These are phyloP conservation scores for Chascanopsetta lugubris DNA, from an alignment of 2,113 vertebrate genomes.

Conservation along the genomic window DNA sequence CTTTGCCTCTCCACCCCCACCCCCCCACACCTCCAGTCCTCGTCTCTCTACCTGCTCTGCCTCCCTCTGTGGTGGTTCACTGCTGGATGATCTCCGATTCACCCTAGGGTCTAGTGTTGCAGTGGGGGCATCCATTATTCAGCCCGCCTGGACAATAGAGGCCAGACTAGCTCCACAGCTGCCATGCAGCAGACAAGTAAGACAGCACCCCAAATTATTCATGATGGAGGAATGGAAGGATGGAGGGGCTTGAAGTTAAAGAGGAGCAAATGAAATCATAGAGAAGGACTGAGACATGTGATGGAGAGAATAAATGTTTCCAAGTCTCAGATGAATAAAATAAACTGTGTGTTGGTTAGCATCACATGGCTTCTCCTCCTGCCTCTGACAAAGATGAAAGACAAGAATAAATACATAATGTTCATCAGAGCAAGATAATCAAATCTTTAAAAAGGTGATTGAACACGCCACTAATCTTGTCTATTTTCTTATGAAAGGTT, in stretches of 20 bases:
- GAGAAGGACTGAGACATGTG: slow-evolving; percentile 21
- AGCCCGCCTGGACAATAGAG: slow-evolving; percentile 73
- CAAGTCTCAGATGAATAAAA: not conserved
- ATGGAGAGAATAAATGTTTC: slow-evolving; percentile 9
- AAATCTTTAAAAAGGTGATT: not conserved
- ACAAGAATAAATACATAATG: not conserved
- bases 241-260: slow-evolving; percentile 49
- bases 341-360: not conserved
- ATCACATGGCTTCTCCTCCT: not conserved
- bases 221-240: slow-evolving; percentile 74
- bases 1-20: not conserved
- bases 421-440: not conserved
- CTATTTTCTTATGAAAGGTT: not conserved
- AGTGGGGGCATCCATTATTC: slow-evolving; percentile 79
- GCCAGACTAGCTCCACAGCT: slow-evolving; percentile 68
- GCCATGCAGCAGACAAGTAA: slow-evolving; percentile 73
- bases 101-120: slow-evolving; percentile 77
- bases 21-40: not conserved
- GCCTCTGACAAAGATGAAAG: not conserved
- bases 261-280: slow-evolving; percentile 66
- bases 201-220: slow-evolving; percentile 78
- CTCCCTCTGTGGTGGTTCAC: slow-evolving; percentile 51
- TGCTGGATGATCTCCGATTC: slow-evolving; percentile 69
- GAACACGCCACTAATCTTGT: not conserved
- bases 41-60: slow-evolving; percentile 28